These are phyloP conservation scores for Amiota mariae DNA, from an alignment of 2,888 invertebrate genomes.

Conservation along the genomic window DNA sequence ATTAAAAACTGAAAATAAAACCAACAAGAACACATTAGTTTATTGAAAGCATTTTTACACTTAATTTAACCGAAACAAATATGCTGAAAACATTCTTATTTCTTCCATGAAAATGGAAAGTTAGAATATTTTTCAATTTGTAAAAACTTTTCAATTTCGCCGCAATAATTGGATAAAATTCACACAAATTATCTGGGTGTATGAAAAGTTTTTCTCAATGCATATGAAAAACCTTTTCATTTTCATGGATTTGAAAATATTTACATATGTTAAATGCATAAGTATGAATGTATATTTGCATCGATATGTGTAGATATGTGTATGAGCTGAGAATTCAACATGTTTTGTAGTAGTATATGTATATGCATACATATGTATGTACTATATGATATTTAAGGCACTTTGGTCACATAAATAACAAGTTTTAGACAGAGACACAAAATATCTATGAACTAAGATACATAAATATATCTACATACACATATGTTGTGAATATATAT, in stretches of 20 bases:
- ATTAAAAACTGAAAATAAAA: not conserved
- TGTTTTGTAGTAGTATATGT: not conserved
- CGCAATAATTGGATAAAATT: constrained; percentile 29
- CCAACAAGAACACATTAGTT: constrained; percentile 26
- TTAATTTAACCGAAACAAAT: constrained; percentile 33
- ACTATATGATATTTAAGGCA: not conserved
- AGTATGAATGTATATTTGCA: not conserved
- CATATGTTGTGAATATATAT: not conserved
- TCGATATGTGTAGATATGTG: not conserved
- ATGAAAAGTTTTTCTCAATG: not conserved
- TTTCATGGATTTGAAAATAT: not conserved
- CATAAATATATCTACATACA: not conserved
- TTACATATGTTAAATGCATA: not conserved
- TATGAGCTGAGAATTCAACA: too few species aligned
- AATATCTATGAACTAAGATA: too few species aligned
- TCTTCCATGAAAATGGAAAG: constrained; percentile 43
- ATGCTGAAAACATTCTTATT: constrained; percentile 52
- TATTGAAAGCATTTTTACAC: constrained; percentile 37
- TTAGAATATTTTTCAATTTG: constrained; percentile 19
- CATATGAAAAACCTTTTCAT: not conserved
- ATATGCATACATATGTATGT: not conserved
- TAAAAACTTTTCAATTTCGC: constrained; percentile 42
- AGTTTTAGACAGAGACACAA: not conserved
- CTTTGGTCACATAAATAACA: constrained; percentile 11
- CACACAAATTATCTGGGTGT: not conserved